Base-by-base conservation (phyloP, 2,797 vertebrate genomes). In the Anableps anableps region DNA sequence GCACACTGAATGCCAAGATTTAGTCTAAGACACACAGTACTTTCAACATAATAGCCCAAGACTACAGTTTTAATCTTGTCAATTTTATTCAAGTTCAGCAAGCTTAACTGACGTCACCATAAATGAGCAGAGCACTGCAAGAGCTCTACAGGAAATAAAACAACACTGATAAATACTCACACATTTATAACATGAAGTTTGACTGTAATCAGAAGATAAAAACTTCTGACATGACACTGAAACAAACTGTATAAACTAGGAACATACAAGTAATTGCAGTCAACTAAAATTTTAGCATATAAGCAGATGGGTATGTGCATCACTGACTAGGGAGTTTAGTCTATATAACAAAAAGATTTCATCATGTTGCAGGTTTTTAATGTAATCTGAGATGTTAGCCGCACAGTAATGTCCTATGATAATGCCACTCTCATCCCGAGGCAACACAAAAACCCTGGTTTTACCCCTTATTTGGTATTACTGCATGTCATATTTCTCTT, bases 1-100 rank as follows among this genome's bases (percentile, higher is more conserved):
- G 3, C 34, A 72, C 66, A 74, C 75, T 58, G 72, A 38, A 23
- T 70, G 66, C 66, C 66, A 70, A 70, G 38, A n/a, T 70, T 70
- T 70, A 13, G 38, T 70, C 66, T 41, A 14, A 23, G 66, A 70
- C 66, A 66, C 34, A 66, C 64, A 66, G 64, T 66, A 38, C 64
- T 38, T 66, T 66, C 36, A 38, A 41, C 64, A 43, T 43, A n/a
- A 26, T 29, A 70, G 23, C 11, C 6, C 9, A 43, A 43, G 10
- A 70, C 21, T 26, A 9, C 26, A 14, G 16, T 70, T 70, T 13
- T 2, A n/a, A 43, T 43, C 14, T 43, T 70, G 11, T 16, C 23
- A 68, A 23, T 23, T 41, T 41, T 41, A 68, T 68, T 41, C 23
- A 70, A 70, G 9, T n/a, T 29, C 1, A 10, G 0, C 0, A 53